Evolutionary conservation across 2,888 invertebrate genomes (phyloP).

Genomic region (Scaptomyza caliginosa): DNA sequence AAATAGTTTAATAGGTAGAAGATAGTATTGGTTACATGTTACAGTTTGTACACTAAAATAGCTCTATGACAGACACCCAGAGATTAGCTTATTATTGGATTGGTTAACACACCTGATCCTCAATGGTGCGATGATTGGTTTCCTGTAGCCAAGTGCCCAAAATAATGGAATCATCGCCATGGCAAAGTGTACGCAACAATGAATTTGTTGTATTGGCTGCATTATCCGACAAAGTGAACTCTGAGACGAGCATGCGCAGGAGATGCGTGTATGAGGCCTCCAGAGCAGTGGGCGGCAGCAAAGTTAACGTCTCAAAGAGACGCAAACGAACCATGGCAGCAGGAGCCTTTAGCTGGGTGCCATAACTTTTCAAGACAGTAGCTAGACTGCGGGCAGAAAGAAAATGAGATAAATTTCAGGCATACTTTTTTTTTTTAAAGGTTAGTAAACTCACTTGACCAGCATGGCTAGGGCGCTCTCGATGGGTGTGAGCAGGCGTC

Average conservation of each 20-base stretch:
- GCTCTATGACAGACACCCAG: neutral
- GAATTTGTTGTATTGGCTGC: slow-evolving; percentile 96
- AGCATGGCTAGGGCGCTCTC: slow-evolving; percentile 98
- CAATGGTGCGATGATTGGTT: slow-evolving; percentile 97
- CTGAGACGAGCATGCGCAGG: slow-evolving; percentile 95
- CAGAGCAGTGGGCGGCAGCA: slow-evolving; percentile 91
- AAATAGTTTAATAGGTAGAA: slow-evolving; percentile 21
- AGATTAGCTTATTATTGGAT: neutral
- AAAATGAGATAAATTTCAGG: neutral
- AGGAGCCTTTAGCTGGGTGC: slow-evolving; percentile 96
- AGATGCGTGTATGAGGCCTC: slow-evolving; percentile 95
- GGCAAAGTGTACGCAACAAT: slow-evolving; percentile 91
- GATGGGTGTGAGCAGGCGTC: slow-evolving; percentile 94
- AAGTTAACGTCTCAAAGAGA: slow-evolving; percentile 93
- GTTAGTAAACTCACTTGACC: slow-evolving; percentile 89
- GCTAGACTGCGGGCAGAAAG: slow-evolving; percentile 87
- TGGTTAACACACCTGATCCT: slow-evolving; percentile 92
- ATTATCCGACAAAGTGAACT: slow-evolving; percentile 97
- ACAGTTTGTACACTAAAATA: slow-evolving; percentile 5
- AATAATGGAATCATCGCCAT: slow-evolving; percentile 95
- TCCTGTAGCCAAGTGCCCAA: slow-evolving; percentile 98
- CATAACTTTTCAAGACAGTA: slow-evolving; percentile 93
- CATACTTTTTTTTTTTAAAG: neutral
- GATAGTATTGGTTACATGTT: slow-evolving; percentile 24
- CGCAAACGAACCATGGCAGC: slow-evolving; percentile 96